phyloP scores from a whole-genome alignment of 2,113 vertebrate genomes.

The Plectropomus leopardus region DNA sequence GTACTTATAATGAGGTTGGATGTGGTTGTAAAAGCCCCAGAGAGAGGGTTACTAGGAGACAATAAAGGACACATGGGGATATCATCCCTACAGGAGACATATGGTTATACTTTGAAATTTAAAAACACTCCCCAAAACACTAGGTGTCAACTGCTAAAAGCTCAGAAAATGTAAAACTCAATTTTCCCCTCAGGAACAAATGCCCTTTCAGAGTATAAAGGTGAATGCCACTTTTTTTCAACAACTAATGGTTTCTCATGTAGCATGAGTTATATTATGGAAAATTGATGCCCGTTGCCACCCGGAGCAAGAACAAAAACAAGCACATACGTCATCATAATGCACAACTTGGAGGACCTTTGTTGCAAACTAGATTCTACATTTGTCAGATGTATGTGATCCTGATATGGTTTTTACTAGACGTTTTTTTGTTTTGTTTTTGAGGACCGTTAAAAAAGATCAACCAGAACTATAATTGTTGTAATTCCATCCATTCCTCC shows the following conservation, averaged over 20 bases:
- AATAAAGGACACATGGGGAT: slow-evolving; percentile 36
- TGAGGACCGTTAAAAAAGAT: neutral
- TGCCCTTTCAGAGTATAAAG: neutral
- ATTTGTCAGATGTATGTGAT: neutral
- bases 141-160: slow-evolving; percentile 30
- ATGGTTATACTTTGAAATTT: slow-evolving; percentile 54
- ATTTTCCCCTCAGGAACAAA: slow-evolving; percentile 19
- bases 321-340: neutral
- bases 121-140: slow-evolving; percentile 55
- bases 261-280: neutral
- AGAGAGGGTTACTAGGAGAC: slow-evolving; percentile 19
- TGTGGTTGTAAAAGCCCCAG: slow-evolving; percentile 47
- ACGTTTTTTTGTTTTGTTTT: neutral
- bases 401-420: neutral
- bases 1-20: slow-evolving; percentile 59
- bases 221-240: neutral
- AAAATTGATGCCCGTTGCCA: neutral
- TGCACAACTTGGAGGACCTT: neutral
- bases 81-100: slow-evolving; percentile 37
- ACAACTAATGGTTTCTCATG: slow-evolving; percentile 1
- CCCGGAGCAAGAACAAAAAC: slow-evolving; percentile 1
- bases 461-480: neutral
- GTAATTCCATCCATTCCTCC: neutral
- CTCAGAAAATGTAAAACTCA: slow-evolving; percentile 36
- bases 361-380: neutral